Base-by-base conservation (phyloP, 2,888 invertebrate species). In the Theretra japonica region DNA sequence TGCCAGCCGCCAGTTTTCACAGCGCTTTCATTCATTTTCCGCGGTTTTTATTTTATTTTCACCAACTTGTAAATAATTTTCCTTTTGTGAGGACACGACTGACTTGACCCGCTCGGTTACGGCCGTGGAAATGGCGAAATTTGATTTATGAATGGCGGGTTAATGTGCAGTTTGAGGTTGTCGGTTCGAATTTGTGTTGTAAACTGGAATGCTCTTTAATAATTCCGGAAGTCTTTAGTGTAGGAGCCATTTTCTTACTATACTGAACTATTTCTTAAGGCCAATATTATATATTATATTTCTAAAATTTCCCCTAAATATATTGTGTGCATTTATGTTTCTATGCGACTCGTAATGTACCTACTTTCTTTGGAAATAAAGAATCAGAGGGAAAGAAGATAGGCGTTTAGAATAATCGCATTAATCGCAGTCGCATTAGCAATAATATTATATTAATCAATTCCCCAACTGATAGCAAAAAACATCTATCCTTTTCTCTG, bases 1-100 rank as follows among this genome's bases (percentile, higher is more conserved):
- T 92, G 92, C 82, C 86, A 78, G 84, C 77, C 82, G 80, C 81
- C 85, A 86, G 84, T 87, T 84, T 86, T 87, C 83, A 85, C 84
- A 82, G 81, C 79, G 84, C 83, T 87, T 88, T 87, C 86, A 85
- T 81, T 78, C 71, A 79, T 77, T 81, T 83, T 83, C 80, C 62
- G 62, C 62, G 28, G 28, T 4, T 65, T 41, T 65, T 65, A 48
- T 58, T 48, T 48, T 17, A 65, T 65, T 65, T 65, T 25, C 65
- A 65, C 17, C 23, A 65, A 41, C 41, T 65, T 65, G 65, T 65
- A 65, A 62, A 62, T 62, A 59, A 33, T 60, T 60, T 65, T 65
- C 48, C 48, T 41, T 65, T 60, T 33, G 60, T 60, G 30, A n/a
- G 28, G 28, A 30, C 30, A 30, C 23, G 21, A 28, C 41, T 11